Evolutionary conservation across 30 jellyfish, hydroid and myxozoan species (phyloP).

Genomic region (Aurelia coerulea): DNA sequence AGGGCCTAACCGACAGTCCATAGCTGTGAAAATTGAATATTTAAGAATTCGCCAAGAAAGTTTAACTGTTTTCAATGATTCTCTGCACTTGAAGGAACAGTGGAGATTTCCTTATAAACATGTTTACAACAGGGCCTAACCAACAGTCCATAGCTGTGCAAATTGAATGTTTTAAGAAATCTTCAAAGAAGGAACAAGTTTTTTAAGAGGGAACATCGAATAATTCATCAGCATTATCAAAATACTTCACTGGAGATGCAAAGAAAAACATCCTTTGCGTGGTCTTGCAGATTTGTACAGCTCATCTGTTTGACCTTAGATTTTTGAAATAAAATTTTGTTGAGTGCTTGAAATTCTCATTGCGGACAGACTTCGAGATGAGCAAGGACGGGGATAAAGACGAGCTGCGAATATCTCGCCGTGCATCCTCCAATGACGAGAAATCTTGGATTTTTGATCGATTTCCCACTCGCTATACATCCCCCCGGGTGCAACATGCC

Average conservation of each 20-base stretch:
- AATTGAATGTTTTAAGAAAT: background rate
- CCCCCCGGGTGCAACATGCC: background rate
- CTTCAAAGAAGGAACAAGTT: background rate
- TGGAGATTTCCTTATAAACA: too few species aligned
- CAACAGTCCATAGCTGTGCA: background rate
- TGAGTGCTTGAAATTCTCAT: background rate
- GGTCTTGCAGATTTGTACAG: background rate
- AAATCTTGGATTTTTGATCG: constrained; percentile 11
- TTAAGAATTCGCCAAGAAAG: too few species aligned
- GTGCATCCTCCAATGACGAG: background rate
- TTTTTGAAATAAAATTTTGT: background rate
- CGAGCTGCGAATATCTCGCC: background rate
- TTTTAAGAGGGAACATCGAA: too few species aligned
- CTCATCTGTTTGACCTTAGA: constrained; percentile 1
- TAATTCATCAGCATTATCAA: too few species aligned
- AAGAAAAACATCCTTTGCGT: too few species aligned
- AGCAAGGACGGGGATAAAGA: background rate
- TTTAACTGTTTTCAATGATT: too few species aligned
- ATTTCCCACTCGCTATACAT: constrained; percentile 21
- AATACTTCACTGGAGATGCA: too few species aligned
- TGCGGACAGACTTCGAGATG: background rate
- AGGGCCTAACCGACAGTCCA: too few species aligned
- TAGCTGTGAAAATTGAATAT: too few species aligned
- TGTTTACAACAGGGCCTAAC: background rate
- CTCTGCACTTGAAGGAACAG: too few species aligned